Percentiles rank a stretch among this genome's conserved stretches.
Evolutionary conservation across 2,888 invertebrate genomes (phyloP).

Genomic region (Orthonychiurus folsomi): DNA sequence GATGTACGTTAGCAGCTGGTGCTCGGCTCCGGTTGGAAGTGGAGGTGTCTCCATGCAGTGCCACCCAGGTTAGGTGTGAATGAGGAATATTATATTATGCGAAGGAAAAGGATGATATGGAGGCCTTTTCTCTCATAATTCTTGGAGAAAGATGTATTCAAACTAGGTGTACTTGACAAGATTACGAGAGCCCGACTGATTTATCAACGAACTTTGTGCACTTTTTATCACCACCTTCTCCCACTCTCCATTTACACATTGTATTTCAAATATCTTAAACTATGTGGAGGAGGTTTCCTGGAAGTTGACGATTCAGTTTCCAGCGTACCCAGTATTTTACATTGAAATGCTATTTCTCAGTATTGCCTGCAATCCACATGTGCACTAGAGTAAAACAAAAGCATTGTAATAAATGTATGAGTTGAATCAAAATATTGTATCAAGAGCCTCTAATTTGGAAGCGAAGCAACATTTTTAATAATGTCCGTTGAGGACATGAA

Average conservation of each 20-base stretch:
- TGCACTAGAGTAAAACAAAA: no score
- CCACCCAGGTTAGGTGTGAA: neutral
- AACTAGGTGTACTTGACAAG: slow-evolving; percentile 36
- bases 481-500: no score
- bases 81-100: slow-evolving; percentile 1
- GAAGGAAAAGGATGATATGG: slow-evolving; percentile 12
- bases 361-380: no score
- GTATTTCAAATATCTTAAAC: slow-evolving; percentile 13
- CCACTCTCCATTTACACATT: slow-evolving; percentile 26
- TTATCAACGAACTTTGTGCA: slow-evolving; percentile 35
- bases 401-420: no score
- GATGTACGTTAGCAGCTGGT: slow-evolving; percentile 22
- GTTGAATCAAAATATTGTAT: no score
- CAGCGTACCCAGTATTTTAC: no score
- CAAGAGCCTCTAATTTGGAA: no score
- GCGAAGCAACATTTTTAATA: no score
- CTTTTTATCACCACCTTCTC: slow-evolving; percentile 32
- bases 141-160: slow-evolving; percentile 31
- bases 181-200: slow-evolving; percentile 34
- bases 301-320: no score
- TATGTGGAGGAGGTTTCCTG: no score
- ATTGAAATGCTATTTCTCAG: no score
- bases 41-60: neutral
- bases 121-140: slow-evolving; percentile 25
- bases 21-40: slow-evolving; percentile 10